Evolutionary conservation across 2,888 invertebrate species (phyloP).

Genomic region (Lasioglossum marginatum): DNA sequence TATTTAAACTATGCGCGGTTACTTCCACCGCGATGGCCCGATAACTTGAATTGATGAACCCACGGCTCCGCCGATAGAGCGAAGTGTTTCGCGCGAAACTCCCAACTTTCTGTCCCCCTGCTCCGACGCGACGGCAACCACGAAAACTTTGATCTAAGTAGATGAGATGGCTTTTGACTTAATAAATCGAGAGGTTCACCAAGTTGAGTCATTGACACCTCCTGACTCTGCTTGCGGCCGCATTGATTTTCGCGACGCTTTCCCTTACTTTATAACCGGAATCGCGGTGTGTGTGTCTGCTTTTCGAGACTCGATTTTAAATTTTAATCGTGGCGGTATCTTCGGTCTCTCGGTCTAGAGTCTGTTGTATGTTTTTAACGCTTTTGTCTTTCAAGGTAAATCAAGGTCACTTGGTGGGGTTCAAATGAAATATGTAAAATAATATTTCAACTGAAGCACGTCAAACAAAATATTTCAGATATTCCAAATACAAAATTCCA

Average conservation of each 20-base stretch:
- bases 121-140: neutral
- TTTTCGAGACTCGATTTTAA: neutral
- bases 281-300: neutral
- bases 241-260: neutral
- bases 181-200: neutral
- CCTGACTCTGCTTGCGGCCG: neutral
- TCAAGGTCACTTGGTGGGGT: neutral
- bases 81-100: conserved; percentile 11
- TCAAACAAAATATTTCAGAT: neutral
- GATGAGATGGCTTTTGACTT: conserved; percentile 4
- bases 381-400: neutral
- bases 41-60: conserved; percentile 1
- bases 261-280: neutral
- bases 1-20: neutral
- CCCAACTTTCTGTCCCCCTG: neutral
- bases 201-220: neutral
- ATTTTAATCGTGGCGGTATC: neutral
- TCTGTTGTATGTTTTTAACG: too few relatives aligned
- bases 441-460: neutral
- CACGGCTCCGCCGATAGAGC: neutral
- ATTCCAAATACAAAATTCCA: too few relatives aligned
- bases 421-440: neutral
- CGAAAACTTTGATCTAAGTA: neutral
- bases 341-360: too few relatives aligned
- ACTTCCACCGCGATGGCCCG: neutral